These are phyloP conservation scores for Lacerta agilis DNA, from an alignment of 2,797 vertebrate species.

Conservation along the genomic window DNA sequence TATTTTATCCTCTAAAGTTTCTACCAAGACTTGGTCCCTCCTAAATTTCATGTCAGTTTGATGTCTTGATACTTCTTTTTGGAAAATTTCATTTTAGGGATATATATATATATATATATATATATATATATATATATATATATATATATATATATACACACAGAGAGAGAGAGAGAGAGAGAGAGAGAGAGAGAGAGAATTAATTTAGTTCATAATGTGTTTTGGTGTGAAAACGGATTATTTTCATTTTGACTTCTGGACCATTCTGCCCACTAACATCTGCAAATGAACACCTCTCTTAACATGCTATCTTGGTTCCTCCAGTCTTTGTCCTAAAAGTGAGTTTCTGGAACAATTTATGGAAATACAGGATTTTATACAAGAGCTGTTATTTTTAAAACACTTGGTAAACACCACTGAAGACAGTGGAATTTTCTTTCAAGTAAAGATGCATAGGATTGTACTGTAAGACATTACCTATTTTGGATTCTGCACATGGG, in stretches of 20 bases:
- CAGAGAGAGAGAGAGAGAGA: no score
- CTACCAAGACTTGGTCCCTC: conserved; percentile 22
- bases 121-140: no score
- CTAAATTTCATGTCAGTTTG: neutral
- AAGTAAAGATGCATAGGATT: no score
- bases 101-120: no score
- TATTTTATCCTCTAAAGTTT: neutral
- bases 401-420: neutral
- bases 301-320: neutral
- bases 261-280: neutral
- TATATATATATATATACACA: no score
- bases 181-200: no score
- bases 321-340: neutral
- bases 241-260: neutral
- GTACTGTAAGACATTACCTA: neutral
- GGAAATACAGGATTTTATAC: neutral
- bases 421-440: no score
- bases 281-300: neutral
- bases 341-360: neutral
- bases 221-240: neutral
- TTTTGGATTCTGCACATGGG: neutral
- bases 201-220: no score
- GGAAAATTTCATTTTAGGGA: neutral
- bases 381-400: neutral
- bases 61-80: conserved; percentile 5